Conservation (phyloP, 2,113 vertebrate genomes). For the Catharus minimus region DNA sequence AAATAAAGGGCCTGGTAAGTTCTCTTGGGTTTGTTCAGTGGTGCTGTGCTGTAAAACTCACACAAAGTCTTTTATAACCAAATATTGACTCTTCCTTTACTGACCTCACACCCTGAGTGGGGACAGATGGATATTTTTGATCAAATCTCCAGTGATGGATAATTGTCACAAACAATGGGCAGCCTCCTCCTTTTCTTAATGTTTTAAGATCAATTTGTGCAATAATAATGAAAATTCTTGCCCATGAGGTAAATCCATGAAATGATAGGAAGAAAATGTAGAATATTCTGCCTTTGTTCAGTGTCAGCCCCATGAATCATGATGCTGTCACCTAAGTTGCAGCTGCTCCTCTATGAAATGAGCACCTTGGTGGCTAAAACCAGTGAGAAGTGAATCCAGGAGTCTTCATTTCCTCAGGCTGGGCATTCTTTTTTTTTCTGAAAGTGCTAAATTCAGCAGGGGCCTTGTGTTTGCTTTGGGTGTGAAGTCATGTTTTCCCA, state of each 20-base stretch:
- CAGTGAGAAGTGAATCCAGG: background rate
- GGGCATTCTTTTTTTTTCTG: background rate
- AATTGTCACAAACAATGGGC: background rate
- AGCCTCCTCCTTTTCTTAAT: background rate
- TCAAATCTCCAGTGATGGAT: background rate
- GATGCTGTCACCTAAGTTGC: background rate
- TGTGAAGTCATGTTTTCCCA: slow-evolving; percentile 33
- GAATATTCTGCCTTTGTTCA: background rate
- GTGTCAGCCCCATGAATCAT: background rate
- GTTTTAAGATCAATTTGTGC: background rate
- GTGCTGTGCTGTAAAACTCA: background rate
- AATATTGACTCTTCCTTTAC: background rate
- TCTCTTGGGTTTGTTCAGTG: background rate
- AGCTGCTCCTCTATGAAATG: background rate
- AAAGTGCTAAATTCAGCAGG: slow-evolving; percentile 8
- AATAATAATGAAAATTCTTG: background rate
- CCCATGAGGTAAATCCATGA: background rate
- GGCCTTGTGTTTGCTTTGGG: background rate
- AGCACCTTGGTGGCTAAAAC: background rate
- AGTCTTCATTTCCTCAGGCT: background rate
- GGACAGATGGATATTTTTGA: background rate
- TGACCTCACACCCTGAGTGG: background rate
- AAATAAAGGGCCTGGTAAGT: background rate
- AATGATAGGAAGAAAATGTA: background rate
- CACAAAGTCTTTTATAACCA: background rate